These are phyloP conservation scores for Dolichallabes microphthalmus DNA, from an alignment of 2,113 vertebrate species.

Conservation along the genomic window DNA sequence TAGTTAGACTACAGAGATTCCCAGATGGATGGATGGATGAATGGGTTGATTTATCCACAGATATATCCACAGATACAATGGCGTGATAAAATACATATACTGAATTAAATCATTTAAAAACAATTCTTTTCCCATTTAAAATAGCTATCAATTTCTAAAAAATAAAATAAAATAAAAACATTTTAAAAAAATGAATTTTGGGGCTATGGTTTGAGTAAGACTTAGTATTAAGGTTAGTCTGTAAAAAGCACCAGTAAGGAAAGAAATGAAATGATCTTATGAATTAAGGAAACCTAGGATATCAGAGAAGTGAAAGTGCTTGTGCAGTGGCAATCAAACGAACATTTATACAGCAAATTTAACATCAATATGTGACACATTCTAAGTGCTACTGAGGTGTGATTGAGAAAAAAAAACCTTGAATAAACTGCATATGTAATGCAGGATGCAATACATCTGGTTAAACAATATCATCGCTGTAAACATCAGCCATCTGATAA, in stretches of 20 bases:
- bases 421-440: neutral
- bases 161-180: too few species aligned
- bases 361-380: neutral
- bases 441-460: neutral
- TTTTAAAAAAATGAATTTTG: too few species aligned
- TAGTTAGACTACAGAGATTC: too few species aligned
- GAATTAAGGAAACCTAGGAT: neutral
- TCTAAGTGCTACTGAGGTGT: neutral
- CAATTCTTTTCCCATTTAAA: neutral
- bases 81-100: neutral
- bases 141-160: neutral
- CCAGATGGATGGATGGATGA: too few species aligned
- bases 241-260: neutral
- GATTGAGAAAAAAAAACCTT: neutral
- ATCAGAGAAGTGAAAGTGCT: neutral
- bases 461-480: neutral
- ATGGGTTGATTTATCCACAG: too few species aligned
- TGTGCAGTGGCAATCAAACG: neutral
- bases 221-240: neutral
- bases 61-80: neutral
- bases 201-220: neutral
- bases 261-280: neutral
- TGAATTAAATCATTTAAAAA: neutral
- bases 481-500: neutral
- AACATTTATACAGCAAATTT: neutral